These are phyloP conservation scores for Theocolax elegans DNA, from an alignment of 1,140 invertebrate genomes.

Conservation along the genomic window DNA sequence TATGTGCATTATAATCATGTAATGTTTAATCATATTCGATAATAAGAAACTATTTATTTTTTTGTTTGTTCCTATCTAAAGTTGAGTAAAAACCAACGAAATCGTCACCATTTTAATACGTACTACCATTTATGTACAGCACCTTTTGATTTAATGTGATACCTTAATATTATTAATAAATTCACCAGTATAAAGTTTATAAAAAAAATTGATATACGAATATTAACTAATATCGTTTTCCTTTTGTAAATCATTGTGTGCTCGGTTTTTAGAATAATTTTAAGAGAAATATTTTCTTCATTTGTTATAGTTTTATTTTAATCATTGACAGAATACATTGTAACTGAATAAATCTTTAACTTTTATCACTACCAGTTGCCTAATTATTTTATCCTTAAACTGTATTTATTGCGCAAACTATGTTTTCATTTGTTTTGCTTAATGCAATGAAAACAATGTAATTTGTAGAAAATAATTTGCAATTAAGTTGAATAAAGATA, in stretches of 20 bases:
- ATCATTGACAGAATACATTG: slow-evolving; percentile 38
- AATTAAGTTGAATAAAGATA: no score
- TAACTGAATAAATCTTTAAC: slow-evolving; percentile 44
- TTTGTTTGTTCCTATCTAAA: slow-evolving; percentile 61
- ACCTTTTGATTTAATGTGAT: slow-evolving; percentile 64
- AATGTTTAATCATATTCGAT: slow-evolving; percentile 58
- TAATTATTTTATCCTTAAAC: no score
- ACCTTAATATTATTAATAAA: slow-evolving; percentile 61
- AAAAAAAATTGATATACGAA: slow-evolving; percentile 41
- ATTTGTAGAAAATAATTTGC: no score
- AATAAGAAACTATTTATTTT: slow-evolving; percentile 59
- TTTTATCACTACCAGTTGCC: slow-evolving; percentile 42
- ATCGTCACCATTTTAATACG: slow-evolving; percentile 56
- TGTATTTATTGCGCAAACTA: no score
- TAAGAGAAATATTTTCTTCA: slow-evolving; percentile 40
- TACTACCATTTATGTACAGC: slow-evolving; percentile 65
- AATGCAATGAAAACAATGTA: no score
- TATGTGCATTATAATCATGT: slow-evolving; percentile 63
- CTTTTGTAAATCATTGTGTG: slow-evolving; percentile 39
- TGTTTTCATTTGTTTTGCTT: no score
- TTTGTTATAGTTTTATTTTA: slow-evolving; percentile 44
- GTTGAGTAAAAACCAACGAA: slow-evolving; percentile 56
- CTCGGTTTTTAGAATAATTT: slow-evolving; percentile 40
- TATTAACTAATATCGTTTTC: slow-evolving; percentile 36
- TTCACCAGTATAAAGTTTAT: slow-evolving; percentile 49